Conservation (phyloP, 2,888 invertebrate species). For the Phymatocera aterrima region DNA sequence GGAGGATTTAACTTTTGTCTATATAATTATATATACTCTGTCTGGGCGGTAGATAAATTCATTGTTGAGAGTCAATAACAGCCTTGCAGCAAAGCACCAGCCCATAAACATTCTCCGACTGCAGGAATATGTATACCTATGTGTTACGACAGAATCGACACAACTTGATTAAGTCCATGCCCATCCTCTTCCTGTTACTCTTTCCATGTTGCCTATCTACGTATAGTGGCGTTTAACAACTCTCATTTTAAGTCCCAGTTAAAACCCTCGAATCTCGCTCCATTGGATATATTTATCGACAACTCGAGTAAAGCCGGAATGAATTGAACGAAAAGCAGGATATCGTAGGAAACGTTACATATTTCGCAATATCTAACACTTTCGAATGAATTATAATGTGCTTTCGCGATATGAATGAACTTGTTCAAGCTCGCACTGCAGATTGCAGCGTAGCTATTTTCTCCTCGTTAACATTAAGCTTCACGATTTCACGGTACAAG, state of each 20-base stretch:
- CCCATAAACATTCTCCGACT: constrained; percentile 25
- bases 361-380: not conserved
- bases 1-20: constrained; percentile 5
- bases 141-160: constrained; percentile 51
- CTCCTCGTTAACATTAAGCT: constrained; percentile 25
- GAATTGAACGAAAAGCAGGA: not conserved
- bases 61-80: constrained; percentile 41
- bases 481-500: not conserved
- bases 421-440: not conserved
- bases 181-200: constrained; percentile 65
- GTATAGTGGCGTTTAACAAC: constrained; percentile 1
- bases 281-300: not conserved
- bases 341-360: not conserved
- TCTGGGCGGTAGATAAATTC: constrained; percentile 24
- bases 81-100: constrained; percentile 36
- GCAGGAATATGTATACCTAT: no score
- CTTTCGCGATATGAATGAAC: no score
- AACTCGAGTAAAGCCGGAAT: no score
- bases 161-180: constrained; percentile 59
- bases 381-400: not conserved
- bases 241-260: constrained; percentile 39
- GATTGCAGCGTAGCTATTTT: constrained; percentile 7
- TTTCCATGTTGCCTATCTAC: not conserved
- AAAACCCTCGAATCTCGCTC: not conserved
- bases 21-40: constrained; percentile 24